phyloP scores from a whole-genome alignment of 2,888 invertebrate genomes.

The Parascotia fuliginaria region DNA sequence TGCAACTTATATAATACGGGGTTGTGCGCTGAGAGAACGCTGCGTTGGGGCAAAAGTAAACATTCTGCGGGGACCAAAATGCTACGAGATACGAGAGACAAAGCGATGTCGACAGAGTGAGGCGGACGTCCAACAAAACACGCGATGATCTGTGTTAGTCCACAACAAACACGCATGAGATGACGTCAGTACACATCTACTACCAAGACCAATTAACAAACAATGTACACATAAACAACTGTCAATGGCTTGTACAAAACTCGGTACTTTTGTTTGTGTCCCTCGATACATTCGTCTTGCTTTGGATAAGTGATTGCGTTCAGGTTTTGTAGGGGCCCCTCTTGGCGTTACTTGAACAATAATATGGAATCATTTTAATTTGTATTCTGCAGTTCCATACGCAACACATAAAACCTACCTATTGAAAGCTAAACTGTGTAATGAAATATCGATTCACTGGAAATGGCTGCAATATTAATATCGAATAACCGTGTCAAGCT shows the following conservation, averaged over 20 bases:
- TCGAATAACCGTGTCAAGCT: background rate
- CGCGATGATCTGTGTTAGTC: constrained; percentile 73
- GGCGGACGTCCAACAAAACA: constrained; percentile 57
- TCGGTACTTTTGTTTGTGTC: constrained; percentile 64
- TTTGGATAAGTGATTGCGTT: constrained; percentile 59
- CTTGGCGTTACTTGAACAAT: constrained; percentile 81
- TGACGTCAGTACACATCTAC: constrained; percentile 75
- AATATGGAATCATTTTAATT: constrained; percentile 61
- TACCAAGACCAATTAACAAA: constrained; percentile 79
- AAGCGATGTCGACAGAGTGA: constrained; percentile 77
- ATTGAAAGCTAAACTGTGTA: background rate
- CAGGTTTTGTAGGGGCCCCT: constrained; percentile 75
- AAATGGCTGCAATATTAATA: background rate
- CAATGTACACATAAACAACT: constrained; percentile 65
- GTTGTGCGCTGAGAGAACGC: constrained; percentile 73
- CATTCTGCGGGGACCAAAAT: constrained; percentile 77
- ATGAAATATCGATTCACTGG: background rate
- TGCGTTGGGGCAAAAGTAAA: constrained; percentile 68
- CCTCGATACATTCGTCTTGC: constrained; percentile 62
- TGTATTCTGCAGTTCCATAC: constrained; percentile 20
- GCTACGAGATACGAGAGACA: constrained; percentile 76
- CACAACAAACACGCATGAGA: constrained; percentile 76
- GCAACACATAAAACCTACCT: constrained; percentile 3
- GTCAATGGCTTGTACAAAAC: constrained; percentile 60
- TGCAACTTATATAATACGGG: constrained; percentile 72